Evolutionary conservation across 2,113 vertebrate species (phyloP), one percentile per base, ranked within the genome.

Genomic region (Saccopteryx bilineata): DNA sequence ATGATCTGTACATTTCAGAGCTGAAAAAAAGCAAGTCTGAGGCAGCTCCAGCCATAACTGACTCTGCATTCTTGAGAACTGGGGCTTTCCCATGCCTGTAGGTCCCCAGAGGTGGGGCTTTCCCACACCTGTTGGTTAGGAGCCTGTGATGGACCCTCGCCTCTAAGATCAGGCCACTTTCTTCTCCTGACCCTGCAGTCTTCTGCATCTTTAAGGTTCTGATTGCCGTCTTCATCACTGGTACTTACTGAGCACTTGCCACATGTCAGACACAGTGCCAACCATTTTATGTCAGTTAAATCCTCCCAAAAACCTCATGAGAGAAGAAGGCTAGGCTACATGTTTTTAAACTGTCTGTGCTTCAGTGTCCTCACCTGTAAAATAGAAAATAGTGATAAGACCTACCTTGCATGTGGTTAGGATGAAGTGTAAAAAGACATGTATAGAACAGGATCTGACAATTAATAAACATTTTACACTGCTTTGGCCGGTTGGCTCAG

Each of bases 351-450:
- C 50, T 68, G 18, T 61, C 58, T 33, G 14, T 26, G 65, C 46
- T 63, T 91, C n/a, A 33, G 18, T 80, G 65, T 90, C 19, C 84
- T 90, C 24, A 50, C 19, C 63, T 90, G 23, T 72, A 65, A 85
- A 93, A 63, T 9, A 19, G 23, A 65, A 48, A 12, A n/a, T 12
- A 75, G 72, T 31, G 52, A 68, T 12, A 61, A n/a, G 56, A 18
- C 50, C 26, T n/a, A 28, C 23, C 6, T 31, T 4, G 9, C 61
- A 24, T 7, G 31, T 9, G 56, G 15, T 87, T 48, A 78, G 26
- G 89, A 90, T 50, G 48, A 65, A 39, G 26, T 26, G 33, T 54
- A 63, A 28, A 56, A 48, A 78, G 63, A 33, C 13, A 48, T 1
- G 4, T 13, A 17, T 7, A 50, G 12, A 39, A 4, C 12, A 39